These are phyloP conservation scores for Cerceris ruficornis DNA, from an alignment of 2,888 invertebrate genomes.

Conservation along the genomic window DNA sequence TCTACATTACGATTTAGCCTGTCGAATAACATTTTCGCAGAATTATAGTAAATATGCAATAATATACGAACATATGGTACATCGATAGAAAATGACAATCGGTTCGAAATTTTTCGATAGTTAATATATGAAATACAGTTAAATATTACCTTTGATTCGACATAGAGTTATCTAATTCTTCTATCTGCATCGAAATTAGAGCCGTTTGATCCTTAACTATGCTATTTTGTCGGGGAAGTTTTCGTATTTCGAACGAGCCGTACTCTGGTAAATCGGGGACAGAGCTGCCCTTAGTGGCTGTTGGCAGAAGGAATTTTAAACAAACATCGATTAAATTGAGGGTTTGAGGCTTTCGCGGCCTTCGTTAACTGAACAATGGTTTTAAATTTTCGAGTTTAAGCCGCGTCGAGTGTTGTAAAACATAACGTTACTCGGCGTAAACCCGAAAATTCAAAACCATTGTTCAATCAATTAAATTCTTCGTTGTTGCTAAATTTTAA, in stretches of 20 bases:
- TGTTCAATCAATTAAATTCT: no score
- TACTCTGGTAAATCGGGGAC: conserved; percentile 79
- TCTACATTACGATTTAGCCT: conserved; percentile 74
- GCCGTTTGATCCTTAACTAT: conserved; percentile 78
- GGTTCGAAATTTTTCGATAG: no score
- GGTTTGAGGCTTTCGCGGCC: no score
- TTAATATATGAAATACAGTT: not conserved
- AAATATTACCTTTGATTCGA: conserved; percentile 73
- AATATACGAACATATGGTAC: no score
- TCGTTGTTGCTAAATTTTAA: not conserved
- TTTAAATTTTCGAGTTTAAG: no score
- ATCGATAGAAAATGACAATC: no score
- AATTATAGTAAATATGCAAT: no score
- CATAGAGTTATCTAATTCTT: conserved; percentile 73
- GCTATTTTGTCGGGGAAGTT: conserved; percentile 78
- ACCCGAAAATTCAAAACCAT: no score
- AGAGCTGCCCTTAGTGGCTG: conserved; percentile 78
- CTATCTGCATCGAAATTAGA: conserved; percentile 71
- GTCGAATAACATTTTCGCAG: not conserved
- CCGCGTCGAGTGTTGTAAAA: no score
- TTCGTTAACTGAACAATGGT: no score
- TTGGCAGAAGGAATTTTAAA: conserved; percentile 9
- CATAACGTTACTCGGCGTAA: no score
- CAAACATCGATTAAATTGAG: not conserved
- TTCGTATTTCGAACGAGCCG: conserved; percentile 76